Conservation (phyloP, 2,113 vertebrate genomes). For the Promerops cafer region DNA sequence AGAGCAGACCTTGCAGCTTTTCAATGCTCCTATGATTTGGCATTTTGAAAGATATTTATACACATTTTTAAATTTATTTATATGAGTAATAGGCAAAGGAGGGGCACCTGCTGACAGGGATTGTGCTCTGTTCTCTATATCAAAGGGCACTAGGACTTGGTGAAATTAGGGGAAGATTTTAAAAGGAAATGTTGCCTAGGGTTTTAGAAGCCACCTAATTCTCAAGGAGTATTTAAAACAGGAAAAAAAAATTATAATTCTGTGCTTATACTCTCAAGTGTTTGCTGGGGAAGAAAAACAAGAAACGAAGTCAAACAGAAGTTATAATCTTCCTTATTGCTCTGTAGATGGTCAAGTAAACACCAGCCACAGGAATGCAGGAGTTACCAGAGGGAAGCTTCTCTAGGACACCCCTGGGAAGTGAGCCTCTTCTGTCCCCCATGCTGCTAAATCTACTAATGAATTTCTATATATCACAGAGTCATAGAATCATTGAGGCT, state of each 20-base stretch:
- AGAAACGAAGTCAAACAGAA: neutral
- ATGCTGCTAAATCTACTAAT: fast-evolving
- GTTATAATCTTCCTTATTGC: neutral
- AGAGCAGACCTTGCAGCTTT: neutral
- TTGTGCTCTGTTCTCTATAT: neutral
- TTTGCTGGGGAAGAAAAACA: neutral
- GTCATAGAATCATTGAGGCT: neutral
- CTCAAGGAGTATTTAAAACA: neutral
- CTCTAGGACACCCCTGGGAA: neutral
- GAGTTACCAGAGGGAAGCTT: neutral
- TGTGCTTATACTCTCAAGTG: neutral
- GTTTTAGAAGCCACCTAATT: neutral
- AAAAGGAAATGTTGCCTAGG: neutral
- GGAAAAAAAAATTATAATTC: neutral
- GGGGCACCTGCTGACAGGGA: neutral
- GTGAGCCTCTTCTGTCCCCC: neutral
- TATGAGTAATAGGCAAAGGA: neutral
- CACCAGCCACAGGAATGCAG: neutral
- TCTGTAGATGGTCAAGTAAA: neutral
- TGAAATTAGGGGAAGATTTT: neutral
- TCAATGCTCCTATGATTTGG: neutral
- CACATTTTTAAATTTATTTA: neutral
- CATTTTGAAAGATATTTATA: neutral
- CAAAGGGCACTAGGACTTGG: neutral
- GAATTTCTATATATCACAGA: neutral